These are phyloP conservation scores for Apodemia duryi DNA, from an alignment of 2,888 invertebrate genomes.

Conservation along the genomic window DNA sequence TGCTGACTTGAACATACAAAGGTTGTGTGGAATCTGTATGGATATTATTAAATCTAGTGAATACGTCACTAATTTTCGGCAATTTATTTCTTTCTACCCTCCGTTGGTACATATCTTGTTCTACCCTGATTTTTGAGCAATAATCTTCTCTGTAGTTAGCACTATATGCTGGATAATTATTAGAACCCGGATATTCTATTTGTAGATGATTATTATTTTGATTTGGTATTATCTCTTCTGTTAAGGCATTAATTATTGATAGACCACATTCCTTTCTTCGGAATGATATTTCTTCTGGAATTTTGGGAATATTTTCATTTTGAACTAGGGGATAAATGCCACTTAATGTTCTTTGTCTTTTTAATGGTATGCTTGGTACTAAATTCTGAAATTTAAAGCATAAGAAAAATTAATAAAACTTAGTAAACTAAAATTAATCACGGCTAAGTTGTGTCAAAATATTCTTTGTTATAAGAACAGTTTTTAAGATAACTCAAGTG, in stretches of 20 bases:
- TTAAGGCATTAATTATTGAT: constrained; percentile 48
- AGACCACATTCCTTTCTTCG: constrained; percentile 47
- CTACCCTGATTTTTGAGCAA: constrained; percentile 48
- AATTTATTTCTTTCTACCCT: constrained; percentile 30
- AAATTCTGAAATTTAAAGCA: constrained; percentile 22
- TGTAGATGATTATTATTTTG: constrained; percentile 25
- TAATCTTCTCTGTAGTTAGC: constrained; percentile 24
- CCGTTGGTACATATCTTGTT: constrained; percentile 24
- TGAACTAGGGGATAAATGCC: constrained; percentile 47
- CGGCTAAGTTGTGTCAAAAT: too few relatives aligned
- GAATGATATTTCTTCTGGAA: constrained; percentile 38
- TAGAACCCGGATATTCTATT: constrained; percentile 15
- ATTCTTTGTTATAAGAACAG: too few relatives aligned
- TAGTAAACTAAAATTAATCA: too few relatives aligned
- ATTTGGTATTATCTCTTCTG: constrained; percentile 22
- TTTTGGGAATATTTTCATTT: constrained; percentile 29
- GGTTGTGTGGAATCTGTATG: constrained; percentile 41
- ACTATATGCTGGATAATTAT: constrained; percentile 11
- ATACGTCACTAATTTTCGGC: constrained; percentile 51
- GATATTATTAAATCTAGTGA: constrained; percentile 42
- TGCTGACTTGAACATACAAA: constrained; percentile 46
- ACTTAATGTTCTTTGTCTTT: constrained; percentile 44
- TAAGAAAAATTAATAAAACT: background rate
- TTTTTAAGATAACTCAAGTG: too few relatives aligned
- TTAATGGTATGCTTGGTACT: constrained; percentile 27